A percentile compares a stretch with the other conserved stretches of the same genome.
These are phyloP conservation scores for Bugula neritina DNA, from an alignment of 2,888 invertebrate genomes.

Conservation along the genomic window DNA sequence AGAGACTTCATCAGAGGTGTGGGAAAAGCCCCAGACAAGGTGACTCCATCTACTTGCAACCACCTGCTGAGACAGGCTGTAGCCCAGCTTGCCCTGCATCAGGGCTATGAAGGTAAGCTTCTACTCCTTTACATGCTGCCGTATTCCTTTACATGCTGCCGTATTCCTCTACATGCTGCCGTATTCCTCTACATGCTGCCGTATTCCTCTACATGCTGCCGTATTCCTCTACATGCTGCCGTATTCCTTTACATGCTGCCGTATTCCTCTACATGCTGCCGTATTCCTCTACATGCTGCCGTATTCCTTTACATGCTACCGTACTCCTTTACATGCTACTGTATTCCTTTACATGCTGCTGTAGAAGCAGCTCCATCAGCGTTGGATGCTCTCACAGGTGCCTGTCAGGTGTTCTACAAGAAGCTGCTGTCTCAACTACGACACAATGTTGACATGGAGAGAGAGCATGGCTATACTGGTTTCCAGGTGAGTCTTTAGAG, in stretches of 20 bases:
- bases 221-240: too few species aligned
- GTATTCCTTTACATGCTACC: too few species aligned
- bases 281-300: too few species aligned
- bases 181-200: too few species aligned
- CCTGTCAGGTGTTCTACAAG: slow-evolving; percentile 8
- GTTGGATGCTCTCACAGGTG: not conserved
- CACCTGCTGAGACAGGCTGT: not conserved
- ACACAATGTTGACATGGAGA: slow-evolving; percentile 8
- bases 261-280: too few species aligned
- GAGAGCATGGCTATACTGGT: not conserved
- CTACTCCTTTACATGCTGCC: not conserved
- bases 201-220: too few species aligned
- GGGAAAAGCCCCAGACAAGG: not conserved
- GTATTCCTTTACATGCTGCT: too few species aligned
- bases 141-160: too few species aligned
- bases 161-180: too few species aligned
- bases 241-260: too few species aligned
- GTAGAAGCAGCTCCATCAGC: slow-evolving; percentile 2
- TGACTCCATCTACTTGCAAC: not conserved
- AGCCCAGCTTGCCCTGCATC: slow-evolving; percentile 8
- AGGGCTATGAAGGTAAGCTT: slow-evolving; percentile 11
- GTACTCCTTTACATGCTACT: too few species aligned
- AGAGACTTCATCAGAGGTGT: slow-evolving; percentile 23
- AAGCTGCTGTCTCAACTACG: slow-evolving; percentile 2
- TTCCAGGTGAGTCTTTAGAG: slow-evolving; percentile 19